These are phyloP conservation scores for Galeopterus variegatus DNA, from an alignment of 2,113 vertebrate species.

Conservation along the genomic window DNA sequence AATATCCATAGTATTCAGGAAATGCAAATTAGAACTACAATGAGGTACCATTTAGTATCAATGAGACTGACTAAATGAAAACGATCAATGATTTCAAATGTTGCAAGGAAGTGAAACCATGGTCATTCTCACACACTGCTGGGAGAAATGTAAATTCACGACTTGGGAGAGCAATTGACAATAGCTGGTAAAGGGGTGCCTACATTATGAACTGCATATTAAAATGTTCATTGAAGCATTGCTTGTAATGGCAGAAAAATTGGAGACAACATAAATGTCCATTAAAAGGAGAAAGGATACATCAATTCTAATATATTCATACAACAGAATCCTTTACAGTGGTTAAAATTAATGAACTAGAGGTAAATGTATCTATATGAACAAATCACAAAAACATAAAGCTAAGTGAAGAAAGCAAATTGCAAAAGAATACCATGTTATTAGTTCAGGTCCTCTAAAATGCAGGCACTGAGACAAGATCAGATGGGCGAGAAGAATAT, in stretches of 20 bases:
- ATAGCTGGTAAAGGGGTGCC: background rate
- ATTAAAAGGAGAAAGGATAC: constrained; percentile 68
- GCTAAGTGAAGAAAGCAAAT: constrained; percentile 54
- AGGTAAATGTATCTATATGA: constrained; percentile 60
- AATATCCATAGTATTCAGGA: background rate
- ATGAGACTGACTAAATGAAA: constrained; percentile 42
- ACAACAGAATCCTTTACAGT: constrained; percentile 37
- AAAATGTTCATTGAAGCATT: constrained; percentile 58
- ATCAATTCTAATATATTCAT: constrained; percentile 55
- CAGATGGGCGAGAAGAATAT: background rate
- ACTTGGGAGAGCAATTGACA: constrained; percentile 30
- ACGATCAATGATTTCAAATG: background rate
- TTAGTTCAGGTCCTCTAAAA: background rate
- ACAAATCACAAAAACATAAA: constrained; percentile 59
- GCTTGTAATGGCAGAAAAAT: constrained; percentile 63
- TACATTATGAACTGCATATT: constrained; percentile 14
- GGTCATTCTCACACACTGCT: background rate
- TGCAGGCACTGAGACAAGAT: background rate
- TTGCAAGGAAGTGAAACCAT: background rate
- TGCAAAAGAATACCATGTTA: background rate
- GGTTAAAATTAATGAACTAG: constrained; percentile 75
- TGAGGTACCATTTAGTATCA: constrained; percentile 25
- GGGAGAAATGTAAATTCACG: background rate
- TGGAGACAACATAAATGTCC: constrained; percentile 59
- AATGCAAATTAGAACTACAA: constrained; percentile 20